Percentiles rank a stretch among this genome's conserved stretches.
Evolutionary conservation across 2,888 invertebrate genomes (phyloP).

Genomic region (Odontocerum albicorne): DNA sequence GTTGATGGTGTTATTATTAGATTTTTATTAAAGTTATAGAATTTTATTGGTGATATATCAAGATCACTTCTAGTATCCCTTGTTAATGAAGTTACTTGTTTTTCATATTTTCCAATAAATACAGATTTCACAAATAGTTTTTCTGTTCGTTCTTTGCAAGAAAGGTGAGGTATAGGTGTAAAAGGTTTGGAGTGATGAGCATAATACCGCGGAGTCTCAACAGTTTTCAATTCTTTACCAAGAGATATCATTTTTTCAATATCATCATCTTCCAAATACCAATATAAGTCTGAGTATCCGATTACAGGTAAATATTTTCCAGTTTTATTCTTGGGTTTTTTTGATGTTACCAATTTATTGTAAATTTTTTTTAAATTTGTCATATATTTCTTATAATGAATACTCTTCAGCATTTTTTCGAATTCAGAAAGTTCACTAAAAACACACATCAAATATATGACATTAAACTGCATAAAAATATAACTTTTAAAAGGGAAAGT

Average conservation of each 20-base stretch:
- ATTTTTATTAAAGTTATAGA: constrained; percentile 5
- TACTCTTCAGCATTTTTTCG: constrained; percentile 16
- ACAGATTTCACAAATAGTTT: constrained; percentile 8
- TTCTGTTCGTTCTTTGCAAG: constrained; percentile 3
- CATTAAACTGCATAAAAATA: too few relatives aligned
- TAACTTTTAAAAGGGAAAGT: too few relatives aligned
- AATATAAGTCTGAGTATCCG: constrained; percentile 10
- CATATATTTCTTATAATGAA: constrained; percentile 24
- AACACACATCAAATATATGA: too few relatives aligned
- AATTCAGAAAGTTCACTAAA: constrained; percentile 19
- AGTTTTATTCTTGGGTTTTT: constrained; percentile 4
- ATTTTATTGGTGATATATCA: constrained; percentile 5
- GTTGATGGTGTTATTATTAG: constrained; percentile 2
- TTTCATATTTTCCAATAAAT: constrained; percentile 8
- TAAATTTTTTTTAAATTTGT: constrained; percentile 8
- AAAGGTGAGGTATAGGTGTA: constrained; percentile 2
- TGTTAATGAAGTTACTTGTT: not conserved
- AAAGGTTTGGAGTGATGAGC: constrained; percentile 5
- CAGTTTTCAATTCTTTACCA: constrained; percentile 9
- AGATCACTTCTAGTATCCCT: not conserved
- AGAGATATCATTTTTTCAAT: constrained; percentile 6
- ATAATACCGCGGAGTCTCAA: not conserved
- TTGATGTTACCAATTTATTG: constrained; percentile 6
- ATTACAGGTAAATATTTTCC: constrained; percentile 4
- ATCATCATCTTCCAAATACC: constrained; percentile 12